A percentile compares a stretch with the other conserved stretches of the same genome.
Conservation (phyloP, 1,140 invertebrate species). For the Littorina saxatilis region DNA sequence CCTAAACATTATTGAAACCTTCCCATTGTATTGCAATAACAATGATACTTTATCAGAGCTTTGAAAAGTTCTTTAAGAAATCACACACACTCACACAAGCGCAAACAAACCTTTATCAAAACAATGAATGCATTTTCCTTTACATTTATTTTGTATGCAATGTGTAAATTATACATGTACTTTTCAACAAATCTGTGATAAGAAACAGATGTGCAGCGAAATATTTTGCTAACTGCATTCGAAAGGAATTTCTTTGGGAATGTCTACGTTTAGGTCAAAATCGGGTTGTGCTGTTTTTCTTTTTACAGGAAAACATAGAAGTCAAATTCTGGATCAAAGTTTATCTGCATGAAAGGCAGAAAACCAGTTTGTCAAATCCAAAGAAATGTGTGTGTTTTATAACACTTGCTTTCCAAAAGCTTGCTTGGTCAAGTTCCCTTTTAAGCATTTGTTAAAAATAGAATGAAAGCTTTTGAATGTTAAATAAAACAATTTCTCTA, state of each 20-base stretch:
- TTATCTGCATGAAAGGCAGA: too few species aligned
- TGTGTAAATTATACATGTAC: neutral
- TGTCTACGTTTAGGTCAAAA: neutral
- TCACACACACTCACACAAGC: neutral
- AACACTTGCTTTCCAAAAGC: neutral
- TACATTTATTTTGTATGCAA: neutral
- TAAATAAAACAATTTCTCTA: too few species aligned
- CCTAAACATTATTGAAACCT: too few species aligned
- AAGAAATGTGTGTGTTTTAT: neutral
- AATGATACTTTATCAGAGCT: too few species aligned
- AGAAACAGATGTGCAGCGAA: too few species aligned
- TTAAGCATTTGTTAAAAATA: too few species aligned
- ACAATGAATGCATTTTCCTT: neutral
- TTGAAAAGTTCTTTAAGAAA: neutral
- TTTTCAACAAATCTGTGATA: neutral
- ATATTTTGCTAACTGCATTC: neutral
- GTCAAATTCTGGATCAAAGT: too few species aligned
- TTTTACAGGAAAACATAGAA: neutral
- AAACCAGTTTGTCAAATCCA: neutral
- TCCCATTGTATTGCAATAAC: too few species aligned
- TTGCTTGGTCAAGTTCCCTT: neutral
- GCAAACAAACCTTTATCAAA: neutral
- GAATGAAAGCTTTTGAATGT: too few species aligned
- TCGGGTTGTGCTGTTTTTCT: neutral
- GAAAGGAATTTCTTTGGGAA: slow-evolving; percentile 1